Evolutionary conservation across 1,140 invertebrate species (phyloP).

Genomic region (Telenomus remus): DNA sequence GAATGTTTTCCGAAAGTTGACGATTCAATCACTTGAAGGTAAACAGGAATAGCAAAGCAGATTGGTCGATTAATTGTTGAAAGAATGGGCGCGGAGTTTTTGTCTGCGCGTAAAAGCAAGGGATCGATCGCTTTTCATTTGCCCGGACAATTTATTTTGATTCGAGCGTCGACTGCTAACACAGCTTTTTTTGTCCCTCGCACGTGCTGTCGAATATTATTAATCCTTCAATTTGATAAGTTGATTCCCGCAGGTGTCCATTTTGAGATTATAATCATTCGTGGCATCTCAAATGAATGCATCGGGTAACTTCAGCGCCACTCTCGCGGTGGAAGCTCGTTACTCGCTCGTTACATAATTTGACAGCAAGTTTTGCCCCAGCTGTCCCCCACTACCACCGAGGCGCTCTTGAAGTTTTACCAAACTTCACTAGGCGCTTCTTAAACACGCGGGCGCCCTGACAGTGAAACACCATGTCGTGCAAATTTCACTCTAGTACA

Average conservation of each 20-base stretch:
- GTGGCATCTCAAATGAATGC: conserved; percentile 50
- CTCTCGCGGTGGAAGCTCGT: conserved; percentile 36
- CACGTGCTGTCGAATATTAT: conserved; percentile 43
- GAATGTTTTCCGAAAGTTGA: not conserved
- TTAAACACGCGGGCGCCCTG: not conserved
- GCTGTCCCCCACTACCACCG: not conserved
- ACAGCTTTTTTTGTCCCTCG: not conserved
- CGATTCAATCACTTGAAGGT: conserved; percentile 1
- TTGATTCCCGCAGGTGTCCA: conserved; percentile 45
- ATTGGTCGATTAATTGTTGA: conserved; percentile 2
- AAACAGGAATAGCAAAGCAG: conserved; percentile 1
- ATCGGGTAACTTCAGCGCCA: conserved; percentile 36
- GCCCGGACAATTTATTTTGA: conserved; percentile 25
- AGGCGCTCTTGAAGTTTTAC: conserved; percentile 27
- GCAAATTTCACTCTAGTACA: too few species aligned
- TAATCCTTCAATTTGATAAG: conserved; percentile 49
- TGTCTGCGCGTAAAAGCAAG: conserved; percentile 1
- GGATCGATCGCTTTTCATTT: not conserved
- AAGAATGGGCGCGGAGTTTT: conserved; percentile 1
- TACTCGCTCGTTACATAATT: conserved; percentile 55
- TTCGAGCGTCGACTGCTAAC: not conserved
- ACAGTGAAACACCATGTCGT: too few species aligned
- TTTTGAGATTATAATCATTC: conserved; percentile 46
- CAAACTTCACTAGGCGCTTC: conserved; percentile 7
- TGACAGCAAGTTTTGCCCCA: conserved; percentile 52